phyloP scores from a whole-genome alignment of 2,888 invertebrate genomes.

The Eilema depressum region DNA sequence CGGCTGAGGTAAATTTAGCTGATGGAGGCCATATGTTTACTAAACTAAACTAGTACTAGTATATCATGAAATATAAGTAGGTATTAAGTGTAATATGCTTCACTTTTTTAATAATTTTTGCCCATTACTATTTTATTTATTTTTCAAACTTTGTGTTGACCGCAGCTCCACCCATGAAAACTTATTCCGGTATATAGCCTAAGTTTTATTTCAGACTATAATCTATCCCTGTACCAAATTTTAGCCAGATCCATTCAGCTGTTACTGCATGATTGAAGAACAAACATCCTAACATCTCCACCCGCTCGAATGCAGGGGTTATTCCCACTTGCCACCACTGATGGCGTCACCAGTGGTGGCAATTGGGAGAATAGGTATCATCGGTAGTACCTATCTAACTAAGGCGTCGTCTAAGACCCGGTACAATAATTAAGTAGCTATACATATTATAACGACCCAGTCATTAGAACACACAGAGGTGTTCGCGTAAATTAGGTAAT shows the following conservation, averaged over 20 bases:
- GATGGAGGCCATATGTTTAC: not conserved
- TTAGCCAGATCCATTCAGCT: too few relatives aligned
- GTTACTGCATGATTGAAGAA: not conserved
- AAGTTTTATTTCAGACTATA: too few relatives aligned
- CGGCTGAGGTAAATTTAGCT: not conserved
- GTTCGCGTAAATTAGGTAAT: conserved; percentile 10
- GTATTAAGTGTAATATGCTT: not conserved
- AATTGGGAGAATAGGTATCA: not conserved
- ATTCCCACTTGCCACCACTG: too few relatives aligned
- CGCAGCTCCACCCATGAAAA: not conserved
- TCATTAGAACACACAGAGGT: not conserved
- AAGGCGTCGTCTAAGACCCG: not conserved
- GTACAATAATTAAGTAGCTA: not conserved
- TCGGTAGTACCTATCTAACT: not conserved
- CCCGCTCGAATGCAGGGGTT: not conserved
- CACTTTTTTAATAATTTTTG: not conserved
- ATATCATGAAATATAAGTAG: not conserved
- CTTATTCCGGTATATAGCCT: not conserved
- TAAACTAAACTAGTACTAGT: not conserved
- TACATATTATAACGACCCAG: not conserved
- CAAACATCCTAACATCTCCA: not conserved
- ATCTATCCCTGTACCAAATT: too few relatives aligned
- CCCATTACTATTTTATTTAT: not conserved
- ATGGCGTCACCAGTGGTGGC: too few relatives aligned
- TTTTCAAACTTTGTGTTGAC: not conserved